Conservation (phyloP, 2,888 invertebrate genomes). For the Tenthredo mesomela region DNA sequence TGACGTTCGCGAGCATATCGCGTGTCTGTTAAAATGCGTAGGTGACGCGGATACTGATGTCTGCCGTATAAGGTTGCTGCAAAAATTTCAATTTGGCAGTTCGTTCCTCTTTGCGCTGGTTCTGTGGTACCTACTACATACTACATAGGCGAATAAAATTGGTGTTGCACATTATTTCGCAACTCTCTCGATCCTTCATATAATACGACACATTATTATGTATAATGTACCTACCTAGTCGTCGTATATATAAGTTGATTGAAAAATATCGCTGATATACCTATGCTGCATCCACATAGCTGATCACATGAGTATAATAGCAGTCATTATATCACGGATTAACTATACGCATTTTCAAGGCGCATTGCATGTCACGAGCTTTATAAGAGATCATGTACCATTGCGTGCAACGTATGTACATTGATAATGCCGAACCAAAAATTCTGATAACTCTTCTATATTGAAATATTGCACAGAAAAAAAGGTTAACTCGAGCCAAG, state of each 20-base stretch:
- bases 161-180: slow-evolving; percentile 39
- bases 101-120: slow-evolving; percentile 29
- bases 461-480: not conserved
- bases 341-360: not conserved
- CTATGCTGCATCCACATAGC: not conserved
- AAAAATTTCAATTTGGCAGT: slow-evolving; percentile 37
- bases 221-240: not conserved
- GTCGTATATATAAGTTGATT: not conserved
- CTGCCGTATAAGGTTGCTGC: slow-evolving; percentile 45
- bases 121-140: slow-evolving; percentile 8
- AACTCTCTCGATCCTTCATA: not conserved
- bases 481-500: too few species aligned
- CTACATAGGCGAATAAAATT: slow-evolving; percentile 30
- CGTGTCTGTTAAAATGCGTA: slow-evolving; percentile 44
- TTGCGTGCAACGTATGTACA: not conserved
- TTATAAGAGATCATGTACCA: not conserved
- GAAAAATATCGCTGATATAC: not conserved
- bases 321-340: not conserved
- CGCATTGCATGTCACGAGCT: not conserved
- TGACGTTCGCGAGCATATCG: not conserved
- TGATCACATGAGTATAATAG: not conserved
- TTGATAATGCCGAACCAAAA: not conserved
- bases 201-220: not conserved
- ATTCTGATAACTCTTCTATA: not conserved
- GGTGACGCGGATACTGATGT: slow-evolving; percentile 51